phyloP scores from a whole-genome alignment of 2,888 invertebrate species.

The Pammene fasciana region DNA sequence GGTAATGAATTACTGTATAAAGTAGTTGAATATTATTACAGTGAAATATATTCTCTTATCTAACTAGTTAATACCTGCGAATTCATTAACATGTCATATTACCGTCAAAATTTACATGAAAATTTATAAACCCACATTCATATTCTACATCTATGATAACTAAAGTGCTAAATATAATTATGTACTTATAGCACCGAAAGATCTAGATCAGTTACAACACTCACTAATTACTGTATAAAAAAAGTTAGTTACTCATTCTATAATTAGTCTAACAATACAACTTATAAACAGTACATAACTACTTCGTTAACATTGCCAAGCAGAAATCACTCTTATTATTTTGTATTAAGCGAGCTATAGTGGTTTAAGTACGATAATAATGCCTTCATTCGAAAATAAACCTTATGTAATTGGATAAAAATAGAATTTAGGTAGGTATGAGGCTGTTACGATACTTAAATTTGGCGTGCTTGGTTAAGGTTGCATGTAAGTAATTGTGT shows the following conservation, averaged over 20 bases:
- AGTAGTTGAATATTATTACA: no score
- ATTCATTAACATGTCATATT: background rate
- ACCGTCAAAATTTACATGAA: background rate
- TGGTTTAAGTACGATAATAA: background rate
- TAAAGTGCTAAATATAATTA: slow-evolving; percentile 1
- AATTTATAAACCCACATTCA: background rate
- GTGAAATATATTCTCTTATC: background rate
- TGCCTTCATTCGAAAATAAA: background rate
- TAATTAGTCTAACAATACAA: slow-evolving; percentile 21
- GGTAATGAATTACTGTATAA: no score
- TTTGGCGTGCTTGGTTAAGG: no score
- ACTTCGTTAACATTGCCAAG: background rate
- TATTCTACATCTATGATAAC: slow-evolving; percentile 4
- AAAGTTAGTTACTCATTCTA: slow-evolving; percentile 24
- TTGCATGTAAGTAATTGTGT: no score
- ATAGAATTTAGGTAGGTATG: background rate
- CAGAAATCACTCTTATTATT: background rate
- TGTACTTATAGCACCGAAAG: background rate
- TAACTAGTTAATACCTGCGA: background rate
- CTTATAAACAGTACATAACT: slow-evolving; percentile 24
- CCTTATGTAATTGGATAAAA: background rate
- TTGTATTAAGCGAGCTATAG: background rate
- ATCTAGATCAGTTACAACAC: slow-evolving; percentile 18
- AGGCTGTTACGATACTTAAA: no score
- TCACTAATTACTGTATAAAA: slow-evolving; percentile 19